A percentile compares a stretch with the other conserved stretches of the same genome.
Conservation (phyloP, 2,888 invertebrate genomes). For the Caenorhabditis virilis region DNA sequence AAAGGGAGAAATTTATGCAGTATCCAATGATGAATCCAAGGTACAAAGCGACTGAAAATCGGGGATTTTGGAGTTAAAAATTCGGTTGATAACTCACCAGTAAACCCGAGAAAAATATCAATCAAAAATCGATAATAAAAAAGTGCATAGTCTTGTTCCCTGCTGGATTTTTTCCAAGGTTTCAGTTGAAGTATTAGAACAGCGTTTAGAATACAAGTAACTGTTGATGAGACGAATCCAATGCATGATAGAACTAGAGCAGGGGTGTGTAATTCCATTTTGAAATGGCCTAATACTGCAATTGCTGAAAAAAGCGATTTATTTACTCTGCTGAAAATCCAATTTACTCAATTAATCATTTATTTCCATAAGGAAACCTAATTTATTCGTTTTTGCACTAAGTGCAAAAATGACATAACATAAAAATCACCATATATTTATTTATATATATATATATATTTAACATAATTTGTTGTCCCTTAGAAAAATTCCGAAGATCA, state of each 20-base stretch:
- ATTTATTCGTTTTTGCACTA: background rate
- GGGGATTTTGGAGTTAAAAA: background rate
- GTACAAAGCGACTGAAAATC: background rate
- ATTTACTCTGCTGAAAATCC: background rate
- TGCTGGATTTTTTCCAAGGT: background rate
- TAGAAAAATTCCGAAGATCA: too few species aligned
- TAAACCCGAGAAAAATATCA: background rate
- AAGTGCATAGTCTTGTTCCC: background rate
- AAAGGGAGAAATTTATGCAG: background rate
- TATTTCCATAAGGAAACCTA: background rate
- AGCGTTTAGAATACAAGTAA: background rate
- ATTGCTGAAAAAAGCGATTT: too few species aligned
- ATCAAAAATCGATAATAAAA: slow-evolving; percentile 2
- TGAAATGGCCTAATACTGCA: too few species aligned
- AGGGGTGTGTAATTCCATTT: too few species aligned
- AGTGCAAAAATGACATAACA: background rate
- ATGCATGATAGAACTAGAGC: background rate
- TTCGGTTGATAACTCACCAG: background rate
- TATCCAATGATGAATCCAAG: background rate
- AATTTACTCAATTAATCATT: background rate
- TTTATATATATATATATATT: too few species aligned
- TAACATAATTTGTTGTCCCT: too few species aligned
- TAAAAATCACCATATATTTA: too few species aligned
- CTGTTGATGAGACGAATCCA: background rate
- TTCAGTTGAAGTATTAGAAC: background rate